Evolutionary conservation across 2,113 vertebrate genomes (phyloP).

Genomic region (Microtus montanus): DNA sequence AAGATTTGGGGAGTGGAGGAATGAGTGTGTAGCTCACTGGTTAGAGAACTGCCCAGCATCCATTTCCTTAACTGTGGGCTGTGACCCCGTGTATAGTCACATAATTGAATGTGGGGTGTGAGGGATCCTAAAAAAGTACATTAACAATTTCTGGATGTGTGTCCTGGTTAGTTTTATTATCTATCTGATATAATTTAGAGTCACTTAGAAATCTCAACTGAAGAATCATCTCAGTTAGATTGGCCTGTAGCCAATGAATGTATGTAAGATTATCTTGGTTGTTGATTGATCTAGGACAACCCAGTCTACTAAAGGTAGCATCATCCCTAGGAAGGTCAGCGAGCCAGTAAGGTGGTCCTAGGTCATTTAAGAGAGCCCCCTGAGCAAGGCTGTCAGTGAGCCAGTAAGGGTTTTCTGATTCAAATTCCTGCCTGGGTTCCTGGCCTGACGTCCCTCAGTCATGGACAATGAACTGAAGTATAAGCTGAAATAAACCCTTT

Average conservation of each 20-base stretch:
- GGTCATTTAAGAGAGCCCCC: not conserved
- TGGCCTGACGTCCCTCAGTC: not conserved
- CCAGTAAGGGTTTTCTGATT: not conserved
- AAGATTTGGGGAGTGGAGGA: not conserved
- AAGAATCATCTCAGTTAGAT: not conserved
- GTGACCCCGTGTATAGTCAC: not conserved
- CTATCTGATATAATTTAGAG: not conserved
- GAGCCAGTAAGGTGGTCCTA: not conserved
- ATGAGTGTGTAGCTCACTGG: not conserved
- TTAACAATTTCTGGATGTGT: not conserved
- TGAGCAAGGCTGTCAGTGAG: not conserved
- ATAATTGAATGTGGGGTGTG: not conserved
- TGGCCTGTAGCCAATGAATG: not conserved
- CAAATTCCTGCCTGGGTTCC: not conserved
- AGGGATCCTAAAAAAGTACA: not conserved
- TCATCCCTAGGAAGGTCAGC: not conserved
- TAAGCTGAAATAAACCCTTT: not conserved
- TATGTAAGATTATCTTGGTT: not conserved
- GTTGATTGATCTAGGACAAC: not conserved
- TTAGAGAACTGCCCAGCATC: not conserved
- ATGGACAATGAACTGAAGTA: not conserved
- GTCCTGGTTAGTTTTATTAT: not conserved
- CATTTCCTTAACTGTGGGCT: not conserved
- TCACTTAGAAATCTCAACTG: not conserved
- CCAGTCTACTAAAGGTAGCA: not conserved